These are phyloP conservation scores for Leptarthrus brevirostris DNA, from an alignment of 2,888 invertebrate species.

Conservation along the genomic window DNA sequence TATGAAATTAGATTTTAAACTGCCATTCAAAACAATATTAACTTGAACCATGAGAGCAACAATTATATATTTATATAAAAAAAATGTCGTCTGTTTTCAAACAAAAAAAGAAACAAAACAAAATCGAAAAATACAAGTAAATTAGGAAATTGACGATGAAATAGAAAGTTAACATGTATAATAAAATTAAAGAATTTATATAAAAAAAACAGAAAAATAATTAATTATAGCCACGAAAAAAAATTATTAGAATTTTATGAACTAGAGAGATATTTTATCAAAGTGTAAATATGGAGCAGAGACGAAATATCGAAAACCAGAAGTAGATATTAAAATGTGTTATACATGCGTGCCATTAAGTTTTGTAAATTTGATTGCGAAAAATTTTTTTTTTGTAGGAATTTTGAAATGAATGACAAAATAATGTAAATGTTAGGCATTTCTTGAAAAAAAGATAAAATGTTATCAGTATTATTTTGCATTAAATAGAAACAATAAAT, in stretches of 20 bases:
- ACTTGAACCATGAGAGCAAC: constrained; percentile 35
- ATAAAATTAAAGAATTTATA: constrained; percentile 40
- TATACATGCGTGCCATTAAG: background rate
- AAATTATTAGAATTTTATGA: constrained; percentile 33
- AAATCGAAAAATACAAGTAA: constrained; percentile 18
- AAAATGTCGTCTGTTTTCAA: constrained; percentile 25
- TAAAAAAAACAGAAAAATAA: constrained; percentile 30
- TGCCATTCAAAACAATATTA: constrained; percentile 46
- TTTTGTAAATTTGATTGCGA: constrained; percentile 27
- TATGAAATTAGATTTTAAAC: constrained; percentile 46
- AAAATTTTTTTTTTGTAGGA: constrained; percentile 1
- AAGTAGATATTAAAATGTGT: background rate
- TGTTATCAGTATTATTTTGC: constrained; percentile 36
- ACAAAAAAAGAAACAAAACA: background rate
- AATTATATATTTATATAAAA: constrained; percentile 41
- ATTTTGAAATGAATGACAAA: constrained; percentile 7
- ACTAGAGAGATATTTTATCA: constrained; percentile 37
- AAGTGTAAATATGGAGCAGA: constrained; percentile 2
- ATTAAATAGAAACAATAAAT: constrained; percentile 46
- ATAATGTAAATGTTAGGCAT: constrained; percentile 13
- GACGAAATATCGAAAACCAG: constrained; percentile 10
- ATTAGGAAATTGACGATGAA: constrained; percentile 39
- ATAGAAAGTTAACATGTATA: constrained; percentile 42
- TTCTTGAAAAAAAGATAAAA: background rate
- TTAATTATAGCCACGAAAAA: constrained; percentile 16